Base-by-base conservation (phyloP, 2,888 invertebrate species). In the Dolichomitus sp. region DNA sequence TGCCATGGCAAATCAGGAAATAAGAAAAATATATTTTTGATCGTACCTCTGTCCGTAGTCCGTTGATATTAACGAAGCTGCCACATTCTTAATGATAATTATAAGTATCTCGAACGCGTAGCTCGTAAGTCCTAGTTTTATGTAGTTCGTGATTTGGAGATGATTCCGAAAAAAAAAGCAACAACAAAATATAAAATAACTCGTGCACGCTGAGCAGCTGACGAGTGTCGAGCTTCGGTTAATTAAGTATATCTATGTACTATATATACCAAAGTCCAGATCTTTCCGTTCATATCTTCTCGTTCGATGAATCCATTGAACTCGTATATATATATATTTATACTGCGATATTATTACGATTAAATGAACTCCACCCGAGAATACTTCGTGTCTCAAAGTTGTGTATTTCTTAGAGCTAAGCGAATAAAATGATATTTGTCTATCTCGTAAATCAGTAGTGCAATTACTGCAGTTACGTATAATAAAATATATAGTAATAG, bases 71-170 rank as follows among this genome's bases (percentile, higher is more conserved):
- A 73, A 77, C 73, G 61, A 81, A 81, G 81, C 81, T 81, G 81
- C 81, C 81, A 81, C 81, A 73, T 61, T 73, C 73, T 81, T 73
- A 77, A 81, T 73, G 48, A 77, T 50, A 76, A 45, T 40, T 65
- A 65, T 40, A 80, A 65, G 52, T 42, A 61, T 72, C 70, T 72
- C 70, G 59, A 72, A 59, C 70, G 52, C 27, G 40, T 74, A 74
- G 74, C 65, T 65, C 54, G 52, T 75, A 66, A 75, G 74, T 19
- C 17, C 27, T 65, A 52, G 65, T 52, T 74, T 65, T 65, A 42
- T 57, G 50, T 66, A 65, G 52, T 54, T 63, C 42, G 66, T 37
- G 45, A 75, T 5, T 68, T 57, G 48, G 19, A 68, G 37, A 48
- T 14, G 68, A 40, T 30, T 7, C 3, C 42, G 40, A 37, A 37